Percentiles rank a stretch among this genome's conserved stretches.
phyloP scores from a whole-genome alignment of 2,888 invertebrate genomes.

The Caenorhabditis becei region DNA sequence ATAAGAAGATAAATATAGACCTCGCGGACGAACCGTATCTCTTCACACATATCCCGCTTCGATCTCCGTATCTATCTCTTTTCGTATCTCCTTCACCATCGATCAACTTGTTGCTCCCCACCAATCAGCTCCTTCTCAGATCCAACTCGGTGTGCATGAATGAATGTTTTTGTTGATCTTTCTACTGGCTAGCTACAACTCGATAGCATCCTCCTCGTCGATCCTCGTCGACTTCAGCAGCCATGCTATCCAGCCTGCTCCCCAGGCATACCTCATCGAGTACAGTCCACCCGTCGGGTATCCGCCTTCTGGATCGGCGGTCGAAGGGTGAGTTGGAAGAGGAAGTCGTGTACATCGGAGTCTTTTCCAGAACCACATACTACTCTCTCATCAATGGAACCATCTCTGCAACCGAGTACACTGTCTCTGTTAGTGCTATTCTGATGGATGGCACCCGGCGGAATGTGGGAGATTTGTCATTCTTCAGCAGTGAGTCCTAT shows the following conservation, averaged over 20 bases:
- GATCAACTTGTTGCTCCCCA: constrained; percentile 5
- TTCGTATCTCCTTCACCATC: constrained; percentile 4
- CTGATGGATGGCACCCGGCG: constrained; percentile 68
- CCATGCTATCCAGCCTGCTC: constrained; percentile 61
- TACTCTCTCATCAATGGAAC: constrained; percentile 74
- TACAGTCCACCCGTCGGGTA: constrained; percentile 76
- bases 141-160: constrained; percentile 58
- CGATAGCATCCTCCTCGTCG: constrained; percentile 66
- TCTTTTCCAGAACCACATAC: constrained; percentile 62
- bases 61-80: not conserved
- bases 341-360: not conserved
- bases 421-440: constrained; percentile 72
- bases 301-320: constrained; percentile 64
- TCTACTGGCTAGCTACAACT: constrained; percentile 64
- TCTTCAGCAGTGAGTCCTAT: constrained; percentile 73
- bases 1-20: constrained; percentile 53
- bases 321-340: constrained; percentile 52
- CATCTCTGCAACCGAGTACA: constrained; percentile 77
- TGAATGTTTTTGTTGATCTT: constrained; percentile 65
- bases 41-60: constrained; percentile 35
- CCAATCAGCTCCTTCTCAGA: constrained; percentile 16
- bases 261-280: constrained; percentile 73
- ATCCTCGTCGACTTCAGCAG: constrained; percentile 73
- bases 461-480: constrained; percentile 69
- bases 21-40: constrained; percentile 22